Evolutionary conservation across 2,888 invertebrate genomes (phyloP).

Genomic region (Volucella inflata): DNA sequence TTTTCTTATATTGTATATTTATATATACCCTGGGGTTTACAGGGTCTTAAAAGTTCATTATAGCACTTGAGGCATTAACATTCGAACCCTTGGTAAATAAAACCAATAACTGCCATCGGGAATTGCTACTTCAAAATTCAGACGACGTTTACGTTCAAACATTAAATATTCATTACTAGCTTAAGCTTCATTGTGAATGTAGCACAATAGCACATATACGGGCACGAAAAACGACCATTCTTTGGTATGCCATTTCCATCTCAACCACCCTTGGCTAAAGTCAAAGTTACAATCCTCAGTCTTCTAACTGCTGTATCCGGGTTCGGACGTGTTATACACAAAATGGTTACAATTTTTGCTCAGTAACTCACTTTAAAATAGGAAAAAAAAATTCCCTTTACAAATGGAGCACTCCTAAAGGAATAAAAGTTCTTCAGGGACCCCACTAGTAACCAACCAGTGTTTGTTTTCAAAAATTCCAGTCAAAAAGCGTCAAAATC

Average conservation of each 20-base stretch:
- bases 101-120: not conserved
- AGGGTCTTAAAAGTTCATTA: slow-evolving; percentile 38
- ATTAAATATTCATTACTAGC: slow-evolving; percentile 50
- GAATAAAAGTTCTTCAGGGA: not conserved
- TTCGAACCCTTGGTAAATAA: slow-evolving; percentile 12
- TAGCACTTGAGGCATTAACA: slow-evolving; percentile 15
- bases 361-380: slow-evolving; percentile 32
- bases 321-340: slow-evolving; percentile 53
- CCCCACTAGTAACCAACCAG: not conserved
- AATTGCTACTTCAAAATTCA: slow-evolving; percentile 49
- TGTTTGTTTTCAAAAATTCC: not conserved
- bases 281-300: slow-evolving; percentile 44
- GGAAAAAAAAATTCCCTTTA: not conserved
- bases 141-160: slow-evolving; percentile 32
- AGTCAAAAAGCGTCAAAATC: not conserved
- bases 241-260: not conserved
- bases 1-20: not conserved
- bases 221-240: not conserved
- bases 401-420: not conserved
- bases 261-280: not conserved
- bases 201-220: slow-evolving; percentile 43
- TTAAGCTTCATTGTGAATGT: slow-evolving; percentile 56
- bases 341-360: slow-evolving; percentile 10
- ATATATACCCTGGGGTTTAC: slow-evolving; percentile 2
- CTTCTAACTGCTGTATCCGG: slow-evolving; percentile 34